Percentiles rank a stretch among this genome's conserved stretches.
Conservation (phyloP, 2,888 invertebrate genomes). For the Ichneumon xanthorius region DNA sequence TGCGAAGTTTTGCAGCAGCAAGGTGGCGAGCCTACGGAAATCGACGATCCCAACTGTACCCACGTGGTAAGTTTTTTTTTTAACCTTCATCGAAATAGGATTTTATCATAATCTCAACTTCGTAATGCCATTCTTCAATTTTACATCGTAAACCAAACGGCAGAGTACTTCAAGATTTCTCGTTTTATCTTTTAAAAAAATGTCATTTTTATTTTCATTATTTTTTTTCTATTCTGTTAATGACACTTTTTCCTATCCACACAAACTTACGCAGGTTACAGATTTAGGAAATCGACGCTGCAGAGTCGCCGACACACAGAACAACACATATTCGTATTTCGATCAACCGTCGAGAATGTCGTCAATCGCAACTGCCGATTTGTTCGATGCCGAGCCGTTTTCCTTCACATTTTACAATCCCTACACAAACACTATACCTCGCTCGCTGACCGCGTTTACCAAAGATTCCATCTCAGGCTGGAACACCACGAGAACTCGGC, state of each 20-base stretch:
- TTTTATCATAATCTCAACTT: not conserved
- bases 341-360: slow-evolving; percentile 64
- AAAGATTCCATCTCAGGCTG: not conserved
- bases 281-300: slow-evolving; percentile 76
- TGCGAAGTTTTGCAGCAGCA: slow-evolving; percentile 94
- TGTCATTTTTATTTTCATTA: not conserved
- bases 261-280: slow-evolving; percentile 76
- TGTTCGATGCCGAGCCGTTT: slow-evolving; percentile 67
- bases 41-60: slow-evolving; percentile 94
- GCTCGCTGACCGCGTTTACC: slow-evolving; percentile 9
- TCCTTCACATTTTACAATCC: slow-evolving; percentile 78
- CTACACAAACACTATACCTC: slow-evolving; percentile 73
- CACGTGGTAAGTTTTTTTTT: slow-evolving; percentile 92
- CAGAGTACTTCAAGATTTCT: not conserved
- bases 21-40: slow-evolving; percentile 89
- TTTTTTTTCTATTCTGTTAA: slow-evolving; percentile 33
- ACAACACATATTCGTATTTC: slow-evolving; percentile 71
- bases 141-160: not conserved
- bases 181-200: not conserved
- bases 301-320: slow-evolving; percentile 74
- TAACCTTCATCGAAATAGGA: not conserved
- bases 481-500: slow-evolving; percentile 16
- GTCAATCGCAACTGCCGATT: slow-evolving; percentile 67
- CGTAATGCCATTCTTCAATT: not conserved
- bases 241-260: slow-evolving; percentile 33